Conservation (phyloP, 2,888 invertebrate genomes). For the Chymomyza fuscimana region DNA sequence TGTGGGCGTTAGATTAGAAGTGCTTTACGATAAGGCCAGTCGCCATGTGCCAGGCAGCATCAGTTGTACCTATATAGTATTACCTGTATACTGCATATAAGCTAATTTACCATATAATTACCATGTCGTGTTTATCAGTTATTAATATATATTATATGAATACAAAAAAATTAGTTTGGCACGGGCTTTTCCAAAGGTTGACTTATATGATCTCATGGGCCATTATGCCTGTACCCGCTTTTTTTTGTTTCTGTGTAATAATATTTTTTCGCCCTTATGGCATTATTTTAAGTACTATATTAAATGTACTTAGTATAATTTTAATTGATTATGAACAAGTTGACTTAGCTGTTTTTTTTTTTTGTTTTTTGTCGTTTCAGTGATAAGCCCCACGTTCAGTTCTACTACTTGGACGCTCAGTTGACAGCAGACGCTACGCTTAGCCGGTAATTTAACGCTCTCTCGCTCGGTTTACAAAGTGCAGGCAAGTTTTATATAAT, state of each 20-base stretch:
- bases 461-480: not conserved
- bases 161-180: not conserved
- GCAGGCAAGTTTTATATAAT: not conserved
- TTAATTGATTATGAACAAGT: slow-evolving; percentile 7
- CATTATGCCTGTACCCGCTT: not conserved
- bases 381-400: slow-evolving; percentile 25
- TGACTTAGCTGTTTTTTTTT: not conserved
- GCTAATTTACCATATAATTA: not conserved
- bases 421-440: slow-evolving; percentile 29
- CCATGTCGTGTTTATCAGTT: not conserved
- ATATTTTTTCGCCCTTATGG: not conserved
- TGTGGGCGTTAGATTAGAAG: not conserved
- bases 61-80: not conserved
- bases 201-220: not conserved
- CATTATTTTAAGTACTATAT: not conserved
- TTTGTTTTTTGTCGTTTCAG: not conserved
- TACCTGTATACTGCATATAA: not conserved
- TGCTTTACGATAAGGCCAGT: not conserved
- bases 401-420: slow-evolving; percentile 36
- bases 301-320: not conserved
- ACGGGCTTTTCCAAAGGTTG: not conserved
- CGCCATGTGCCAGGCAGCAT: not conserved
- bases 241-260: not conserved
- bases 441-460: slow-evolving; percentile 22
- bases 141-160: not conserved